These are phyloP conservation scores for Oryzias dopingdopingensis DNA, from an alignment of 2,797 vertebrate species.

Conservation along the genomic window DNA sequence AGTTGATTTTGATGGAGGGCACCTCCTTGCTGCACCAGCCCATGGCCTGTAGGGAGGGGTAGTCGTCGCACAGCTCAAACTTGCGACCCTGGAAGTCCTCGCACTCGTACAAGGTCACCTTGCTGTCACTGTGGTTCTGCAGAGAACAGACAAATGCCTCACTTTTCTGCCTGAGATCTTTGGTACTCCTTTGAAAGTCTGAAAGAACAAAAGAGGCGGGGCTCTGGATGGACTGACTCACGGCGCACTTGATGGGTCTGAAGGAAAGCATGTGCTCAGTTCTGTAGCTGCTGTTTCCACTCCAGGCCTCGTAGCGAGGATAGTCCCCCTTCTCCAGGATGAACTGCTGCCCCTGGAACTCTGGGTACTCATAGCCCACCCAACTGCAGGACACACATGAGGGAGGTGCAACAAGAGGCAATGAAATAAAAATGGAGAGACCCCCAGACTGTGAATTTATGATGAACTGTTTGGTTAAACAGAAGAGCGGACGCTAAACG, in stretches of 20 bases:
- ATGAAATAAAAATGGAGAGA: neutral
- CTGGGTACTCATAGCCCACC: conserved; percentile 93
- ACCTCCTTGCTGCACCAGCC: conserved; percentile 96
- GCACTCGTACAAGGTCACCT: conserved; percentile 87
- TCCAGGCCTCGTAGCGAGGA: conserved; percentile 92
- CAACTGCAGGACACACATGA: conserved; percentile 71
- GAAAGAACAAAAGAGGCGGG: neutral
- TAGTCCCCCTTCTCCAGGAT: conserved; percentile 98
- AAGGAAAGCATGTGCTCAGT: conserved; percentile 95
- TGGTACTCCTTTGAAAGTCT: neutral
- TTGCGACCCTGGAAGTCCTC: conserved; percentile 95
- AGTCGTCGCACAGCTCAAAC: conserved; percentile 94
- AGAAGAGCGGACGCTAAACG: conserved; percentile 24
- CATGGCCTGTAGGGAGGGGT: conserved; percentile 95
- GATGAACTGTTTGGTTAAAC: conserved; percentile 10
- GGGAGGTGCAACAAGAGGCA: neutral
- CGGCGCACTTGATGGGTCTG: conserved; percentile 89
- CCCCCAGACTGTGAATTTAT: neutral
- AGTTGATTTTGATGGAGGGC: conserved; percentile 92
- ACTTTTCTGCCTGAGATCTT: neutral
- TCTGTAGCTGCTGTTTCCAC: conserved; percentile 91
- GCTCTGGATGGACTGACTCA: conserved; percentile 68
- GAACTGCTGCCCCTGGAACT: conserved; percentile 97
- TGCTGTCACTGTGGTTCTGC: conserved; percentile 89
- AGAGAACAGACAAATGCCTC: neutral